phyloP scores from a whole-genome alignment of 2,113 vertebrate genomes.

The Ursus arctos region DNA sequence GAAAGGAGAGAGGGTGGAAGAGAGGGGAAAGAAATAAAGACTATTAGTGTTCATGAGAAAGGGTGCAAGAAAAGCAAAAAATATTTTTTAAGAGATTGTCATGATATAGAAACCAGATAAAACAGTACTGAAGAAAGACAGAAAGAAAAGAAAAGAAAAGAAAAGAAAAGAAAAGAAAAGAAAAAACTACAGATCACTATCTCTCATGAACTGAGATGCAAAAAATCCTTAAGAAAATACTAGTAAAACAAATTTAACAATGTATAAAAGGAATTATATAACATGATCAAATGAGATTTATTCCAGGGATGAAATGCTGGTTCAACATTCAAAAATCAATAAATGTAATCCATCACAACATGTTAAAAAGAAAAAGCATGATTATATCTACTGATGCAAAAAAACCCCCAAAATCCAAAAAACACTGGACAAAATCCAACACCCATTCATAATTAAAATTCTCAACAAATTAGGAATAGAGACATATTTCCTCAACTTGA shows the following conservation, averaged over 20 bases:
- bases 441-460: background rate
- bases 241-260: constrained; percentile 23
- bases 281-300: background rate
- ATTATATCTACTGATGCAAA: background rate
- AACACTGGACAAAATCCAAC: background rate
- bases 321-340: background rate
- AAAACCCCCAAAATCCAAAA: background rate
- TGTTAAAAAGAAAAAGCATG: background rate
- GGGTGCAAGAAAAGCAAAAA: background rate
- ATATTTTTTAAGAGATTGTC: background rate
- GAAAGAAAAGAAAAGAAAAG: background rate
- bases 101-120: background rate
- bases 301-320: background rate
- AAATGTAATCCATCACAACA: background rate
- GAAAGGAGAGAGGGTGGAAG: background rate
- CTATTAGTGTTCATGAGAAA: background rate
- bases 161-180: background rate
- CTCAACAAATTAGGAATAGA: constrained; percentile 8
- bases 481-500: background rate
- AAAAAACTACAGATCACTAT: background rate
- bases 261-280: background rate
- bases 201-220: background rate
- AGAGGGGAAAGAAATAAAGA: background rate
- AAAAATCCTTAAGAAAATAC: background rate
- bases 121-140: background rate